Base-by-base conservation (phyloP, 2,797 vertebrate species). In the Amazona ochrocephala region DNA sequence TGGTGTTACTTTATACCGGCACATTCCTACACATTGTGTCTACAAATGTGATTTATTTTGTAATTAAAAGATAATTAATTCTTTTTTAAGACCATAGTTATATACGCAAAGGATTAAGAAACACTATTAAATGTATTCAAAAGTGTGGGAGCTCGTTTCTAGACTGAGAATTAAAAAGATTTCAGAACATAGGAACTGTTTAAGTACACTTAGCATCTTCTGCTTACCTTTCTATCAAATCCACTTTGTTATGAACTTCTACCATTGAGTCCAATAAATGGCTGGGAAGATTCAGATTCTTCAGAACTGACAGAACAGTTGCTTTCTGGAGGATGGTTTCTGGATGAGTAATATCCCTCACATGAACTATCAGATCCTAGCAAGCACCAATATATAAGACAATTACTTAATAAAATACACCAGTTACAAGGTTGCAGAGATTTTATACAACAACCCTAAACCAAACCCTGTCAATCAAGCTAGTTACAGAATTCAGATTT, bases 241-340 rank as follows among this genome's bases (percentile, higher is more conserved):
- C 99, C 10, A 98, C 98, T 98, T 99, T 99, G 94, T 99, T 99
- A 96, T 99, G 99, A 94, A 99, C 99, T 95, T 99, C 99, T 65
- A 99, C 82, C 87, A 99, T 97, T 17, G 98, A 98, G 94, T 95
- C 98, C 91, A 99, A 68, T 68, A 99, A 98, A 30, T 90, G 86
- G 51, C 97, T 98, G 4, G 99, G 98, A 90, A 99, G 97, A 73
- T 97, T 95, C 76, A 99, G 98, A 75, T 98, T 98, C 78, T 96
- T 98, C 64, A 99, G 97, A 60, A 99, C 98, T 2, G 98, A 97
- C 39, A 99, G 94, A 4, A 99, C 99, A 2, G 98, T 99, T 71
- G 91, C 97, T 93, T 99, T 99, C 97, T 99, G 99, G 88, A 98
- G 99, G 54, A 58, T 83, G 0, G 98, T 98, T 97, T 99, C 99